Percentiles rank a stretch among this genome's conserved stretches.
Conservation (phyloP, 1,140 invertebrate species). For the Papilio machaon region DNA sequence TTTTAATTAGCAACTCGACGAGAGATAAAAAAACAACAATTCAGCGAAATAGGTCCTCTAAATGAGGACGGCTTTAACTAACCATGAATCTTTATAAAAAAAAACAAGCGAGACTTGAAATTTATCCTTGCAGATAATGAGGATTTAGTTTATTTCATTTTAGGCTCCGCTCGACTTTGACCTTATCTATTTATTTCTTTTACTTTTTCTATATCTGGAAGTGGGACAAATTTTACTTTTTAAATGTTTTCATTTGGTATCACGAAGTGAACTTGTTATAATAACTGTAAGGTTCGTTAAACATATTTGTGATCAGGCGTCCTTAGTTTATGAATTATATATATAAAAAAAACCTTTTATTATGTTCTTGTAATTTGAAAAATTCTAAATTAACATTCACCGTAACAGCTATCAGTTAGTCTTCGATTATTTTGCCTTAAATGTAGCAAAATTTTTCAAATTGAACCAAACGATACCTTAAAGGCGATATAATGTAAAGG, state of each 20-base stretch:
- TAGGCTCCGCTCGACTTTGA: slow-evolving; percentile 15
- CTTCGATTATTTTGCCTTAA: not conserved
- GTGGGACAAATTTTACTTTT: not conserved
- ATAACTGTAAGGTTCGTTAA: no score
- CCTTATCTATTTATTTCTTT: not conserved
- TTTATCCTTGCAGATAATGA: slow-evolving; percentile 20
- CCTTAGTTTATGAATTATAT: no score
- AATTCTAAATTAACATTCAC: not conserved
- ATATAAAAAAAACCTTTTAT: no score
- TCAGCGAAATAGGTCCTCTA: slow-evolving; percentile 34
- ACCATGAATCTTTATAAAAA: slow-evolving; percentile 15
- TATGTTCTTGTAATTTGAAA: no score
- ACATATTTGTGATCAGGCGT: no score
- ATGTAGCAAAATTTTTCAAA: not conserved
- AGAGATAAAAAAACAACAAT: slow-evolving; percentile 51
- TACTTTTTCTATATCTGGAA: not conserved
- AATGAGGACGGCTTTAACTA: slow-evolving; percentile 14
- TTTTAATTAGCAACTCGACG: slow-evolving; percentile 46
- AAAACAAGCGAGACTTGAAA: slow-evolving; percentile 8
- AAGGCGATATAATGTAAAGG: not conserved
- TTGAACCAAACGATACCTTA: not conserved
- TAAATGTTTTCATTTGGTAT: no score
- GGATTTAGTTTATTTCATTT: slow-evolving; percentile 14
- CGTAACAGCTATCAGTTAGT: not conserved
- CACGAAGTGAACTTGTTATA: no score